Evolutionary conservation across 2,113 vertebrate species (phyloP).

Genomic region (Diglossa brunneiventris): DNA sequence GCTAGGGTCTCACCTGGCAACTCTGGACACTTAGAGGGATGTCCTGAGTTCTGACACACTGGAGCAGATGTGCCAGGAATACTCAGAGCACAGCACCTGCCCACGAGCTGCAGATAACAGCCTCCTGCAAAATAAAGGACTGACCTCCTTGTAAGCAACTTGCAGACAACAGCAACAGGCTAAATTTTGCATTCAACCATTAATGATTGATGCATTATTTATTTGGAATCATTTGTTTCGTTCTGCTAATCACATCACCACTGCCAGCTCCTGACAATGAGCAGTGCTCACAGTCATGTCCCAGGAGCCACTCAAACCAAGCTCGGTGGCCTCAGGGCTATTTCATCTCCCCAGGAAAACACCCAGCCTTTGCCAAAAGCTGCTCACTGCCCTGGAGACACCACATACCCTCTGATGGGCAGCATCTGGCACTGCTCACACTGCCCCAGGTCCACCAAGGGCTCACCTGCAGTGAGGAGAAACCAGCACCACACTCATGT

Average conservation of each 20-base stretch:
- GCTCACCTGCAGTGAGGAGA: neutral
- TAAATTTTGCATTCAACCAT: neutral
- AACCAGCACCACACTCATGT: accelerated
- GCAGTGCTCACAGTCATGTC: neutral
- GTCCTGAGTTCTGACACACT: neutral
- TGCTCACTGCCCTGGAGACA: neutral
- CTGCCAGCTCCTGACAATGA: neutral
- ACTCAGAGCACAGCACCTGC: accelerated
- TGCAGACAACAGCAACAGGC: neutral
- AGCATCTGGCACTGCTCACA: neutral
- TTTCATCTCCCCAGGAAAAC: neutral
- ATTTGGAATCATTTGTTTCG: neutral
- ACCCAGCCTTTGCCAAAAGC: neutral
- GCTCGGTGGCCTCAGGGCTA: accelerated
- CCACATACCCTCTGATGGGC: neutral
- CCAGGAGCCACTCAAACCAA: neutral
- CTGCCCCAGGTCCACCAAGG: no score
- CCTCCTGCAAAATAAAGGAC: neutral
- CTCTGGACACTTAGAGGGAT: no score
- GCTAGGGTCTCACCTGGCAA: no score
- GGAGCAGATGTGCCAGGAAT: neutral
- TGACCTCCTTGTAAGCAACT: neutral
- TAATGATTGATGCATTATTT: constrained; percentile 34
- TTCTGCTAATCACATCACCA: neutral
- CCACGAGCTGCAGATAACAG: neutral